These are phyloP conservation scores for Calidris pygmaea DNA, from an alignment of 2,113 vertebrate genomes.

Conservation along the genomic window DNA sequence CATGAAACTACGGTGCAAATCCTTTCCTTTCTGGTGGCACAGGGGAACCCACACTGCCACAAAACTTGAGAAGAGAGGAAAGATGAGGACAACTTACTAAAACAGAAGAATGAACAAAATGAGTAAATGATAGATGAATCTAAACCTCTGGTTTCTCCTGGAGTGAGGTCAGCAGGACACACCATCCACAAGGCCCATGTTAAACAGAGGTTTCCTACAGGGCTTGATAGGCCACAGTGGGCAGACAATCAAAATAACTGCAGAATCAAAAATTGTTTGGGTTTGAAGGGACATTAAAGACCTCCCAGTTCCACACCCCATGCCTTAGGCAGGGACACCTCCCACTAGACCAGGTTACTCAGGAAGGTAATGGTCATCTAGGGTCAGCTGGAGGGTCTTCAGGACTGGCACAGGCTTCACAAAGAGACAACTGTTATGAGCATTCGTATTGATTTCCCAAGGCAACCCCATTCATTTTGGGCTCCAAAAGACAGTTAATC, in stretches of 20 bases:
- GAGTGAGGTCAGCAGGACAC: not conserved
- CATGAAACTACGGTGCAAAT: fast-evolving
- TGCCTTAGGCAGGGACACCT: not conserved
- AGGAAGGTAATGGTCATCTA: not conserved
- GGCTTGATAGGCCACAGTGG: not conserved
- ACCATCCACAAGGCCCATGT: not conserved
- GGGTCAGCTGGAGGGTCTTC: not conserved
- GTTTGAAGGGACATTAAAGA: not conserved
- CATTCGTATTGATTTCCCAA: not conserved
- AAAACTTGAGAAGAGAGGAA: not conserved
- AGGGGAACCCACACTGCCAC: not conserved
- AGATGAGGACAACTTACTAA: not conserved
- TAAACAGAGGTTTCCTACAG: not conserved
- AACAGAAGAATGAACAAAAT: not conserved
- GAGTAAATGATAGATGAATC: not conserved
- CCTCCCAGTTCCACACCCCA: too few relatives aligned
- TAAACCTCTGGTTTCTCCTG: not conserved
- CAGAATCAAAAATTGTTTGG: not conserved
- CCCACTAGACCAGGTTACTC: not conserved
- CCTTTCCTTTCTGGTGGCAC: not conserved
- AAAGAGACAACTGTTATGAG: not conserved
- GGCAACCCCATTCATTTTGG: not conserved
- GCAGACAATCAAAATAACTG: not conserved
- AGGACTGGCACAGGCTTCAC: not conserved
- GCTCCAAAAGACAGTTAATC: slow-evolving; percentile 52